Conservation (phyloP, 2,113 vertebrate species). For the Ancistrus triradiatus region DNA sequence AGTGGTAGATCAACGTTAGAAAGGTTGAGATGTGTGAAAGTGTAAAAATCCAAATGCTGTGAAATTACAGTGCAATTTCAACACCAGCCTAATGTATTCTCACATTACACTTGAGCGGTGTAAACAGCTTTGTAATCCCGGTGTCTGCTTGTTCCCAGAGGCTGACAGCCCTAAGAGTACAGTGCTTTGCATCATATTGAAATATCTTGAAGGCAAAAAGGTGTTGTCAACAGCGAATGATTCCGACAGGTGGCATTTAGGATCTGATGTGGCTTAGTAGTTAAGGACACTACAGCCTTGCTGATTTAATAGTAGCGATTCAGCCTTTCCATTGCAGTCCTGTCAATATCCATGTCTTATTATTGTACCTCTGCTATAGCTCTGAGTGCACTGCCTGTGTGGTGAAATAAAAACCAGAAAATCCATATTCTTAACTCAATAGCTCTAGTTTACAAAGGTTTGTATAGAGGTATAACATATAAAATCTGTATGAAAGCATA, state of each 20-base stretch:
- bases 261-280: conserved; percentile 12
- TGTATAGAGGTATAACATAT: too few relatives aligned
- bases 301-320: conserved; percentile 4
- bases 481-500: too few relatives aligned
- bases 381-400: background rate
- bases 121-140: conserved; percentile 14
- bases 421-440: conserved; percentile 9
- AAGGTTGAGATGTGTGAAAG: background rate
- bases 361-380: background rate
- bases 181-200: conserved; percentile 5
- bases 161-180: conserved; percentile 11
- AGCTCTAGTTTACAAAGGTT: background rate
- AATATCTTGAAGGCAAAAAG: conserved; percentile 11
- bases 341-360: conserved; percentile 7
- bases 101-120: conserved; percentile 23
- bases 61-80: conserved; percentile 10
- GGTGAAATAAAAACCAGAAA: background rate
- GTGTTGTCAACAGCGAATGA: conserved; percentile 6
- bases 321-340: conserved; percentile 8
- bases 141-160: conserved; percentile 18
- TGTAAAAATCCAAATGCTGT: conserved; percentile 6
- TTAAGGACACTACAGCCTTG: conserved; percentile 14
- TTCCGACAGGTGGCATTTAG: conserved; percentile 17
- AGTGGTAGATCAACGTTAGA: background rate
- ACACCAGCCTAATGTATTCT: conserved; percentile 28